Evolutionary conservation across 2,797 vertebrate species (phyloP).

Genomic region (Eulemur albifrons): DNA sequence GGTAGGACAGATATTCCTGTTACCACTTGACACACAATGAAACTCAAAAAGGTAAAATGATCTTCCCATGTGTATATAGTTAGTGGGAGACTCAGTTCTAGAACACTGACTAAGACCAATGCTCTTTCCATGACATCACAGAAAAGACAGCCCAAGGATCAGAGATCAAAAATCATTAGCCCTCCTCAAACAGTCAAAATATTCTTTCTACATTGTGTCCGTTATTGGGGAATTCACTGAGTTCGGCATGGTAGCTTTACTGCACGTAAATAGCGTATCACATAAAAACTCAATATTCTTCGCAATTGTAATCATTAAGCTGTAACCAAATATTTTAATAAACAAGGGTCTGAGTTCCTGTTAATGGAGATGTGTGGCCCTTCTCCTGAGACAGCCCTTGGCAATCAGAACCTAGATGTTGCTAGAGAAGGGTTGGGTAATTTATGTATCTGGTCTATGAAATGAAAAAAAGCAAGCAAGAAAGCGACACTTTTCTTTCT

Average conservation of each 20-base stretch:
- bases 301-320: background rate
- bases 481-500: background rate
- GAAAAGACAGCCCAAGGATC: background rate
- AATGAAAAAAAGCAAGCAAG: background rate
- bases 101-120: background rate
- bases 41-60: background rate
- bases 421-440: background rate
- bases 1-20: background rate
- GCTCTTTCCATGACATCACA: background rate
- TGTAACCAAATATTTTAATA: background rate
- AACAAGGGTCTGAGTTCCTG: background rate
- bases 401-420: background rate
- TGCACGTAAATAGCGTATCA: background rate
- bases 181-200: background rate
- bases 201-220: background rate
- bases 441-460: background rate
- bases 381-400: background rate
- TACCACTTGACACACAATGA: background rate
- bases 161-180: background rate
- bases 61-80: background rate
- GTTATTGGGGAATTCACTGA: background rate
- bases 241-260: background rate
- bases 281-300: constrained; percentile 17
- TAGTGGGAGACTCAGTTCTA: background rate
- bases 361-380: background rate